Evolutionary conservation across 2,888 invertebrate genomes (phyloP), one percentile per base, ranked within the genome.

Genomic region (Agapostemon virescens): DNA sequence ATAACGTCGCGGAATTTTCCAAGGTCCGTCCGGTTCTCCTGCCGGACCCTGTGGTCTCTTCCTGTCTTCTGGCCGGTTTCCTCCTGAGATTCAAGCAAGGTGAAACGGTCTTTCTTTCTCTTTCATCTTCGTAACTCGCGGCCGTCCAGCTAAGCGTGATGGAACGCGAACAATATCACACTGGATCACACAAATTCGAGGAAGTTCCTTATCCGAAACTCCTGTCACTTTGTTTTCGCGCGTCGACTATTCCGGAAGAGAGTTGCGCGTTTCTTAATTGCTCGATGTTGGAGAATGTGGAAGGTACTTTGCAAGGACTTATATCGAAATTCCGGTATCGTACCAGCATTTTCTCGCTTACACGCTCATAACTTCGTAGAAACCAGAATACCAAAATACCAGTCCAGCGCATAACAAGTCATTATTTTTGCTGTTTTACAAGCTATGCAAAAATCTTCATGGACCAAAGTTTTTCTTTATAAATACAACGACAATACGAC

Each of bases 1-100:
- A 90, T 90, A 90, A 90, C 87, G 86, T 88, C 86, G 84, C 73
- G 87, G 81, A 84, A 85, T 85, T 84, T 85, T 75, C 72, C 79
- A 49, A 81, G 82, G 71, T 78, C 42, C 78, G 74, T 75, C 80
- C 77, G 74, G 77, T 76, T 71, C 63, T 58, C 81, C 75, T 68
- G 68, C 38, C 64, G 45, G 49, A 76, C 67, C 66, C 63, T 72
- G 55, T 58, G 68, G 72, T 69, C 78, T 68, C 40, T 36, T 70
- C 63, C 26, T 66, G 23, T 52, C 58, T 64, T 49, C 69, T 49
- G 40, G 40, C 55, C 38, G 33, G 40, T 40, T 66, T 49, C 40
- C 76, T 61, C 74, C 76, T 55, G 75, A 80, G 79, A 72, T 38
- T 63, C n/a, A 6, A 33, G 38, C 63, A 36, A 69, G 71, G 71